These are phyloP conservation scores for Drosophila teissieri DNA, from an alignment of 1,140 invertebrate species.

Conservation along the genomic window DNA sequence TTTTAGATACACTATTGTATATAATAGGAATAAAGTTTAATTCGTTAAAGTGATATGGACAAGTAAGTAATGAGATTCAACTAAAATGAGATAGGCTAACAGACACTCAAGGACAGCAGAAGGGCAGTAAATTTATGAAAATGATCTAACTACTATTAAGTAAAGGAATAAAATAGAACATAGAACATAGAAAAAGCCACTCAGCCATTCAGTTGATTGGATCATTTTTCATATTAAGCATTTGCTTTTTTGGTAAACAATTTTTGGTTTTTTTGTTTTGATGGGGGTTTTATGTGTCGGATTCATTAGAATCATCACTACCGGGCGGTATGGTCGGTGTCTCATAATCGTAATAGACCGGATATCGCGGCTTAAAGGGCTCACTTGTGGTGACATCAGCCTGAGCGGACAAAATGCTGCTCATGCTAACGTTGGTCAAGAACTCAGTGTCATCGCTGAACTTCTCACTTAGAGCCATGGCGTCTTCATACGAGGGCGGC, in stretches of 20 bases:
- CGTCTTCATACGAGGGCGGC: conserved; percentile 83
- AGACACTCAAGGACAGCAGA: conserved; percentile 1
- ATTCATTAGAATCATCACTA: conserved; percentile 84
- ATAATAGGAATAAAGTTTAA: conserved; percentile 23
- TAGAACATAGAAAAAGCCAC: conserved; percentile 67
- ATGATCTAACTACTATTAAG: conserved; percentile 56
- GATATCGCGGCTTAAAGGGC: conserved; percentile 83
- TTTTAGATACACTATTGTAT: conserved; percentile 10
- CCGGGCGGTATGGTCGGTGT: conserved; percentile 84
- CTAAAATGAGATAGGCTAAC: neutral
- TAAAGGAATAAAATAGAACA: conserved; percentile 64
- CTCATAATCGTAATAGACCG: conserved; percentile 84
- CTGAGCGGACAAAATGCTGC: conserved; percentile 78
- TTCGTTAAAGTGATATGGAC: conserved; percentile 1
- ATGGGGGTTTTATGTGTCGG: conserved; percentile 68
- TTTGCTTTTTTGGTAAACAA: conserved; percentile 23
- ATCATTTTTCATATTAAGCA: conserved; percentile 37
- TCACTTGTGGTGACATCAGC: conserved; percentile 76
- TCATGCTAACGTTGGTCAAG: conserved; percentile 81
- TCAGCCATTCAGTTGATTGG: conserved; percentile 70
- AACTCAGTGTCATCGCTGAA: conserved; percentile 81
- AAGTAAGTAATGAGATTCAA: conserved; percentile 20
- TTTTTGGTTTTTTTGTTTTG: conserved; percentile 32
- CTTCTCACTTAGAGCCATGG: conserved; percentile 82
- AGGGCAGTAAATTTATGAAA: too few species aligned